phyloP scores from a whole-genome alignment of 2,113 vertebrate species.

The Eonycteris spelaea region DNA sequence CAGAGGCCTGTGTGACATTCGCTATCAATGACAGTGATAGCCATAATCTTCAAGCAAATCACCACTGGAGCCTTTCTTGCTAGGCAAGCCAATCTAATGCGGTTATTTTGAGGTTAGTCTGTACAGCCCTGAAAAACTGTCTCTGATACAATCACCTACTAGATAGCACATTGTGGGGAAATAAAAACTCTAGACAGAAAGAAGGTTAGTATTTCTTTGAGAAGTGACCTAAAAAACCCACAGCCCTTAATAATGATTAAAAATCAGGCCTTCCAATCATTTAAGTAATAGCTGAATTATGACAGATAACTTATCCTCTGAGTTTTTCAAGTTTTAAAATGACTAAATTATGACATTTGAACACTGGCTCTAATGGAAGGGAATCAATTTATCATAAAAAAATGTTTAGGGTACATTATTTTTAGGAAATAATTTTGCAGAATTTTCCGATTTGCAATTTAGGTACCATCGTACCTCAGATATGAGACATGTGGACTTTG shows the following conservation, averaged over 20 bases:
- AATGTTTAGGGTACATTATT: not conserved
- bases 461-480: not conserved
- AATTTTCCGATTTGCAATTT: not conserved
- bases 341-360: not conserved
- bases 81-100: not conserved
- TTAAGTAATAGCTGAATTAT: not conserved
- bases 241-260: not conserved
- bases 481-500: not conserved
- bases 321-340: slow-evolving; percentile 11
- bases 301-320: not conserved
- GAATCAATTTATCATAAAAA: not conserved
- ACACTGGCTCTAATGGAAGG: not conserved
- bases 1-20: not conserved
- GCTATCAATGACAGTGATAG: not conserved
- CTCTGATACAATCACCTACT: not conserved
- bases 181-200: not conserved
- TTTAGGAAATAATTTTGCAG: not conserved
- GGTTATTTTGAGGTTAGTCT: not conserved
- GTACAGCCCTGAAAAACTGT: not conserved
- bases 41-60: not conserved
- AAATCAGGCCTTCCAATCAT: not conserved
- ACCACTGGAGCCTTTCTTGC: not conserved
- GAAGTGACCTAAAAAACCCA: not conserved
- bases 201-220: not conserved
- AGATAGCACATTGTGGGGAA: not conserved